Base-by-base conservation (phyloP, 2,113 vertebrate genomes). In the Halcyon malimbica region DNA sequence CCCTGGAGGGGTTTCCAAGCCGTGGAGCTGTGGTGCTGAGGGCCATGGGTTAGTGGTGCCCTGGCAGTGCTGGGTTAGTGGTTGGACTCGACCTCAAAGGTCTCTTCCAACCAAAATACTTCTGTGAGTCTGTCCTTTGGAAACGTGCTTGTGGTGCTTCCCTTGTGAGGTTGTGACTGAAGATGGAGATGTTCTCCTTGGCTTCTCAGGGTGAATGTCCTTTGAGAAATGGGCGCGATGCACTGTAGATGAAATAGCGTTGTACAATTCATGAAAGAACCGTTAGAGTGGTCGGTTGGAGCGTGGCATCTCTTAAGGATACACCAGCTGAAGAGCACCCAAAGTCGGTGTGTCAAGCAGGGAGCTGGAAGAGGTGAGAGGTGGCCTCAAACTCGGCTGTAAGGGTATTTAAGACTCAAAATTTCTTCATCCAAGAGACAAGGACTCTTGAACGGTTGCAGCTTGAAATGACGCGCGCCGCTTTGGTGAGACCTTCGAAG, bases 131-230 rank as follows among this genome's bases (percentile, higher is more conserved):
- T 46, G 4, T 46, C 42, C 46, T 12, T 48, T 6, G 14, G 65
- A 53, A 37, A 23, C 0, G 8, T 2, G 4, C 13, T 1, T 3
- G 4, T 48, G 13, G 8, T 19, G 50, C 37, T 41, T 50, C 24
- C 20, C 8, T 23, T 9, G 2, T 3, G 57, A 23, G 67, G 12
- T 8, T 15, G 18, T 62, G 28, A 39, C 37, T 7, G 73, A 25
- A 44, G 64, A 23, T 13, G 35, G 28, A 71, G 41, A 25, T 73
- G 18, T 54, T n/a, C 11, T n/a, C 39, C 18, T 71, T 71, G 33
- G 39, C n/a, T 53, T 63, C 50, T 46, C 29, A 1, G 1, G 1
- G 39, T 48, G 15, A 16, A 13, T 9, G 10, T 21, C 23, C 2
- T 73, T 46, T 31, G 13, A 48, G 59, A 29, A 48, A n/a, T 11